Evolutionary conservation across 2,113 vertebrate genomes (phyloP), one percentile per base, ranked within the genome.

Genomic region (Calypte anna): DNA sequence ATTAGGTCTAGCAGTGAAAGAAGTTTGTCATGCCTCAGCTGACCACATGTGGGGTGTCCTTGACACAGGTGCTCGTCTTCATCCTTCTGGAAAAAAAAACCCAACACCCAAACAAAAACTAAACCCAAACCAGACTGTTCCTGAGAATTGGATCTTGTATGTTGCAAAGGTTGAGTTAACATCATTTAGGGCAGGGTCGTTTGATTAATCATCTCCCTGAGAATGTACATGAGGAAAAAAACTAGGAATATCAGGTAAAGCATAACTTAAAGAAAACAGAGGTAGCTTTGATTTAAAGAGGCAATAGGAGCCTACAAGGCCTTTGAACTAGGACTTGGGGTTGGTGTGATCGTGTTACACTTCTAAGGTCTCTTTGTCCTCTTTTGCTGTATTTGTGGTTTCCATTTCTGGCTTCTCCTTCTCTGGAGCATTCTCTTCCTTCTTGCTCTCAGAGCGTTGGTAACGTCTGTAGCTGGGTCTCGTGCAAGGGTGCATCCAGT

Each of bases 401-500:
- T 62, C 85, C 6, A 1, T 12, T 51, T n/a, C 68, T 4, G 46
- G 21, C 21, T 69, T 72, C 58, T 87, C 73, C 18, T 31, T 9
- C 5, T 77, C 92, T 17, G 58, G 54, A 12, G 1, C 6, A 5
- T 1, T 0, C 30, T 85, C 90, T 33, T 83, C 27, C 5, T 7
- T 18, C 24, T 57, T 3, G 0, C 4, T 24, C 16, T 40, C 66
- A 1, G 36, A 10, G 0, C 3, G 9, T 6, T 31, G 28, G 30
- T 7, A n/a, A 9, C 1, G 0, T 6, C 46, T 50, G 3, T 17
- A 7, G 58, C 62, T 2, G 6, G 75, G 31, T 6, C 92, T 94
- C 3, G 17, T 76, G 79, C 94, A 94, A 20, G 95, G 96, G 33
- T 96, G 94, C 11, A 93, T 38, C 96, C 96, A 94, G 2, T 6